Conservation (phyloP, 1,140 invertebrate species). For the Fopius arisanus region DNA sequence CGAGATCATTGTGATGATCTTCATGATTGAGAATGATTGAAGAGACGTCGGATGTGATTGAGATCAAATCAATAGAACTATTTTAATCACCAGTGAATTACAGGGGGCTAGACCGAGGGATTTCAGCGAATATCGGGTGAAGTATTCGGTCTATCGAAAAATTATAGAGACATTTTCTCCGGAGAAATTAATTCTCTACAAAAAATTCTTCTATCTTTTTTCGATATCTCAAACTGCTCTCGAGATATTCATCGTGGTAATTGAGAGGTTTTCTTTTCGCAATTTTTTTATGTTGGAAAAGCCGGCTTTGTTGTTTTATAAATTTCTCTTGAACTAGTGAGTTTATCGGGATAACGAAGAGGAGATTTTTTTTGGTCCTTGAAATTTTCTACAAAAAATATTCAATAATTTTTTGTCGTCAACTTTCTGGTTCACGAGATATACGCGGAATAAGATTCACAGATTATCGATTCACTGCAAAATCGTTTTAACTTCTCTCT, state of each 20-base stretch:
- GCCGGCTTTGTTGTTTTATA: too few species aligned
- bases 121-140: neutral
- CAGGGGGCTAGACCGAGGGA: neutral
- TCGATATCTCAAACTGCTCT: too few species aligned
- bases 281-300: too few species aligned
- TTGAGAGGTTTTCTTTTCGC: too few species aligned
- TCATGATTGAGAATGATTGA: neutral
- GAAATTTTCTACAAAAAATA: too few species aligned
- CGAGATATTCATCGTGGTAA: too few species aligned
- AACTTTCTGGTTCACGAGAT: neutral
- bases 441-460: neutral
- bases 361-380: too few species aligned
- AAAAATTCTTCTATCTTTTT: neutral
- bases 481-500: neutral
- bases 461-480: neutral
- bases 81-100: neutral
- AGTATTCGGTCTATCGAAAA: neutral
- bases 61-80: constrained; percentile 6
- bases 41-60: neutral
- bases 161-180: neutral
- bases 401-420: too few species aligned
- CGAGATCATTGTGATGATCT: neutral
- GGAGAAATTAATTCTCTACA: neutral
- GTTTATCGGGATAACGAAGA: too few species aligned
- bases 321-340: too few species aligned